phyloP scores from a whole-genome alignment of 2,113 vertebrate species.

The Mobula birostris region DNA sequence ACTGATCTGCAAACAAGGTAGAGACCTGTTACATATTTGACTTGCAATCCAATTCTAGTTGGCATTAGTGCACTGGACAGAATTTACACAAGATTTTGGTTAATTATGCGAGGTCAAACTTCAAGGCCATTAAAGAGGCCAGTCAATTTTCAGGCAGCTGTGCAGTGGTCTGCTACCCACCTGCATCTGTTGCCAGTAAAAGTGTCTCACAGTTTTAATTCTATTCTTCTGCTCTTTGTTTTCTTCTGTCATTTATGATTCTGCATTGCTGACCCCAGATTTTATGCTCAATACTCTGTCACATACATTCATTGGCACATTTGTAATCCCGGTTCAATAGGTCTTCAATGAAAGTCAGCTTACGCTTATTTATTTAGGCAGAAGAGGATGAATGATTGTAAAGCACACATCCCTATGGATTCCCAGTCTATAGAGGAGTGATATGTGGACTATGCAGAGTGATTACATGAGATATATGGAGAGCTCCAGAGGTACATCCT shows the following conservation, averaged over 20 bases:
- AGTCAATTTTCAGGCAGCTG: neutral
- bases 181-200: neutral
- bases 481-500: no score
- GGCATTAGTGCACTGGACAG: neutral
- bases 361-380: neutral
- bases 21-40: neutral
- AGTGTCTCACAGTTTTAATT: neutral
- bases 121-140: neutral
- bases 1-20: neutral
- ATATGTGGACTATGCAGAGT: no score
- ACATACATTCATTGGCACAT: neutral
- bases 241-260: neutral
- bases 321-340: neutral
- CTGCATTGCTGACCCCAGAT: neutral
- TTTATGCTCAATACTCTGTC: neutral
- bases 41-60: neutral
- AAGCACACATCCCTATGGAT: no score
- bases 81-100: neutral
- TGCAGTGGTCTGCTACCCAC: neutral
- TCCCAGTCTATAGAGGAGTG: no score
- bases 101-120: neutral
- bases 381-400: neutral
- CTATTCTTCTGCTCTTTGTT: neutral
- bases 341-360: neutral
- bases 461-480: no score